phyloP scores from a whole-genome alignment of 2,113 vertebrate genomes.

The Cyprinodon brontotheroides region DNA sequence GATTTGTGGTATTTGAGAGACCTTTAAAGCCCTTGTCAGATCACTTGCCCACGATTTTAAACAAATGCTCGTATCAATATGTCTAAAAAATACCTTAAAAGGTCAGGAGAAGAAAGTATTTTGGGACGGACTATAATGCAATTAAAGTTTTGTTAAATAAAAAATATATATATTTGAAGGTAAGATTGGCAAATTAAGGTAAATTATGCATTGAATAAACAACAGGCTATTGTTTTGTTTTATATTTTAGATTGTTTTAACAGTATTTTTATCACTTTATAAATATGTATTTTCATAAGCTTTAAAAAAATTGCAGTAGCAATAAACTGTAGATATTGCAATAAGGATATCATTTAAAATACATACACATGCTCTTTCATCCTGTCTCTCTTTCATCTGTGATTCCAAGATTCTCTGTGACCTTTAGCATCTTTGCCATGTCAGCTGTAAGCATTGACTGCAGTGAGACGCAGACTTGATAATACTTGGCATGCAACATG shows the following conservation, averaged over 20 bases:
- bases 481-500: background rate
- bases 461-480: background rate
- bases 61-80: background rate
- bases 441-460: background rate
- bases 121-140: background rate
- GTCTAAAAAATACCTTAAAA: background rate
- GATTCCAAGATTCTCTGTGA: background rate
- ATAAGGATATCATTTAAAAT: background rate
- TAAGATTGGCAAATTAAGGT: no score
- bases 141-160: background rate
- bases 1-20: slow-evolving; percentile 72
- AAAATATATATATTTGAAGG: background rate
- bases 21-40: slow-evolving; percentile 57
- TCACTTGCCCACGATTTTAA: background rate
- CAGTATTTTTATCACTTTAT: background rate
- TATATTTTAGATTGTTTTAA: background rate
- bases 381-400: background rate
- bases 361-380: background rate
- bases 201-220: no score
- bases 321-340: background rate
- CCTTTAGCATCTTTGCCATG: background rate
- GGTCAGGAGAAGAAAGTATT: no score
- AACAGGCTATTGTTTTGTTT: background rate
- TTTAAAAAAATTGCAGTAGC: background rate
- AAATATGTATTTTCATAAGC: background rate